Evolutionary conservation across 2,888 invertebrate species (phyloP).

Genomic region (Dione juno): DNA sequence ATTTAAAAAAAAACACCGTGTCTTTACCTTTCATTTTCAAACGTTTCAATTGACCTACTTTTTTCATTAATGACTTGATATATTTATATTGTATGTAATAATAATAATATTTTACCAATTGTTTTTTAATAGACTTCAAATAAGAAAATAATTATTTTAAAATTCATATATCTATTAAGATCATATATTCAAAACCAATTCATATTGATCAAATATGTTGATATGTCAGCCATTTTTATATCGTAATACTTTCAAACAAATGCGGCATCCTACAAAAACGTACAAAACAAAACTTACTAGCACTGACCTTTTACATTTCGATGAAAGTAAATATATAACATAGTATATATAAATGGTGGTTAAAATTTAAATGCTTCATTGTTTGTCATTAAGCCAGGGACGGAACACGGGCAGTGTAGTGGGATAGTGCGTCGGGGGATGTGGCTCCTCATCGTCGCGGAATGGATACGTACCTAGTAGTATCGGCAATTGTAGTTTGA

Average conservation of each 20-base stretch:
- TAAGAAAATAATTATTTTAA: not conserved
- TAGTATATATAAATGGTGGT: not conserved
- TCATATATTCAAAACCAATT: too few relatives aligned
- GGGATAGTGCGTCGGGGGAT: conserved; percentile 95
- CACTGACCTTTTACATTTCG: not conserved
- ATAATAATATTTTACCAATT: too few relatives aligned
- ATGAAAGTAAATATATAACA: not conserved
- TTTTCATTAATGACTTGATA: not conserved
- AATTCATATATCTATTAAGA: not conserved
- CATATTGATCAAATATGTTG: too few relatives aligned
- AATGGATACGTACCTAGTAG: conserved; percentile 96
- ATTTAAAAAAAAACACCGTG: too few relatives aligned
- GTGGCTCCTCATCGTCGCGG: conserved; percentile 86
- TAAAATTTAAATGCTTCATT: conserved; percentile 41
- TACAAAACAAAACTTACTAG: not conserved
- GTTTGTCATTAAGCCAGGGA: conserved; percentile 91
- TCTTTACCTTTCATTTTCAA: not conserved
- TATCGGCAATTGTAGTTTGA: conserved; percentile 95
- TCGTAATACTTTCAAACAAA: too few relatives aligned
- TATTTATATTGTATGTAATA: not conserved
- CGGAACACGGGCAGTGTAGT: conserved; percentile 95
- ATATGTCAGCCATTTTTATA: too few relatives aligned
- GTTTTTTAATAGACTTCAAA: too few relatives aligned
- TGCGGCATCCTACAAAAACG: too few relatives aligned
- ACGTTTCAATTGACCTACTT: not conserved